Percentiles rank a stretch among this genome's conserved stretches.
These are phyloP conservation scores for Notospermus geniculatus DNA, from an alignment of 1,140 invertebrate species.

Conservation along the genomic window DNA sequence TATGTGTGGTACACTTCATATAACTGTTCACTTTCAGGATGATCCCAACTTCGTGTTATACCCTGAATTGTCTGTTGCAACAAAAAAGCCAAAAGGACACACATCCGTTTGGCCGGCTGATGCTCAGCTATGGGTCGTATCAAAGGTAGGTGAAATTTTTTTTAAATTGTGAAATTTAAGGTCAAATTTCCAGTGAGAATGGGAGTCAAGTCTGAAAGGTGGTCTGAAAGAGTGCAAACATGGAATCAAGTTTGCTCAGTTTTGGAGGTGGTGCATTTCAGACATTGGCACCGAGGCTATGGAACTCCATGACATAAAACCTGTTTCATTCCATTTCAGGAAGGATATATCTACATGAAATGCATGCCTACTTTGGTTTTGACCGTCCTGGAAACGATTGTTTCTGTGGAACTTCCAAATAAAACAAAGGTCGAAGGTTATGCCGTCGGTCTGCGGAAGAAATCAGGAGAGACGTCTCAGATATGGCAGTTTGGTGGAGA, in stretches of 20 bases:
- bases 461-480: slow-evolving; percentile 37
- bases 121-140: slow-evolving; percentile 26
- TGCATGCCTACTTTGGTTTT: slow-evolving; percentile 46
- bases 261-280: too few species aligned
- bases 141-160: slow-evolving; percentile 28
- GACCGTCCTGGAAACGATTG: slow-evolving; percentile 31
- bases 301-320: too few species aligned
- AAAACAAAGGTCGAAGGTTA: slow-evolving; percentile 33
- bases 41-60: slow-evolving; percentile 34
- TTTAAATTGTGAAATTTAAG: too few species aligned
- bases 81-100: slow-evolving; percentile 28
- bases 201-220: too few species aligned
- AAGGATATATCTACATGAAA: slow-evolving; percentile 45
- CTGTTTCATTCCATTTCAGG: slow-evolving; percentile 34
- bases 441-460: slow-evolving; percentile 41
- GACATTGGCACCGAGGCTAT: too few species aligned
- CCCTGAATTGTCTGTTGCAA: slow-evolving; percentile 36
- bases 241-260: too few species aligned
- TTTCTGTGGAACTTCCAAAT: slow-evolving; percentile 27
- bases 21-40: slow-evolving; percentile 28
- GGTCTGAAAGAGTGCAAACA: too few species aligned
- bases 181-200: too few species aligned
- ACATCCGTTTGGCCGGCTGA: slow-evolving; percentile 37
- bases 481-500: slow-evolving; percentile 47
- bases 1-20: too few species aligned